These are phyloP conservation scores for Cheilosia pagana DNA, from an alignment of 2,888 invertebrate genomes.

Conservation along the genomic window DNA sequence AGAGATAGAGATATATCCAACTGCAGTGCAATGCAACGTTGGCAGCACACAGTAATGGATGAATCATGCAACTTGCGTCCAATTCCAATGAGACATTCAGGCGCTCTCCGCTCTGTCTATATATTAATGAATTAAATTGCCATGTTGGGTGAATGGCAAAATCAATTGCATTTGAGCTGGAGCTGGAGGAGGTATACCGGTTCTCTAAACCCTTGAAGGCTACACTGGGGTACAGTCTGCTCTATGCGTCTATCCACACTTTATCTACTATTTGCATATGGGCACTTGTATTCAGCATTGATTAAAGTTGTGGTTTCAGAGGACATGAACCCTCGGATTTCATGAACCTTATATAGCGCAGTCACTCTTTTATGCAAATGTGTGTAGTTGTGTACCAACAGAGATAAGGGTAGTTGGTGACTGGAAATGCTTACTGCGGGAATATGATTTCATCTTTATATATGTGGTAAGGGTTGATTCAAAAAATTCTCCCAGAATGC, in stretches of 20 bases:
- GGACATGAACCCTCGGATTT: conserved; percentile 46
- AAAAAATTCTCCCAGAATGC: conserved; percentile 19
- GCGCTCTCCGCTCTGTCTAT: conserved; percentile 40
- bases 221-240: no score
- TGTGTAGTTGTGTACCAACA: conserved; percentile 1
- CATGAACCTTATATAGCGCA: conserved; percentile 38
- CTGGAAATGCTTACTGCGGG: conserved; percentile 7
- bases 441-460: conserved; percentile 25
- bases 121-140: conserved; percentile 21
- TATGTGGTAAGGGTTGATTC: background rate
- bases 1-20: conserved; percentile 34
- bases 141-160: conserved; percentile 24
- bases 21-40: conserved; percentile 28
- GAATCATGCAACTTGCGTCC: conserved; percentile 59
- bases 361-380: conserved; percentile 48
- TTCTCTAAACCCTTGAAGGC: conserved; percentile 19
- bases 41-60: conserved; percentile 40
- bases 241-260: conserved; percentile 3
- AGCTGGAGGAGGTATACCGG: conserved; percentile 28
- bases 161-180: conserved; percentile 49
- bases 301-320: conserved; percentile 45
- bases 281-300: conserved; percentile 5
- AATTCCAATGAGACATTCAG: conserved; percentile 63
- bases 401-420: conserved; percentile 59
- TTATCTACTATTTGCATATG: conserved; percentile 51